Base-by-base conservation (phyloP, 2,888 invertebrate genomes). In the Drosophila phalerata region DNA sequence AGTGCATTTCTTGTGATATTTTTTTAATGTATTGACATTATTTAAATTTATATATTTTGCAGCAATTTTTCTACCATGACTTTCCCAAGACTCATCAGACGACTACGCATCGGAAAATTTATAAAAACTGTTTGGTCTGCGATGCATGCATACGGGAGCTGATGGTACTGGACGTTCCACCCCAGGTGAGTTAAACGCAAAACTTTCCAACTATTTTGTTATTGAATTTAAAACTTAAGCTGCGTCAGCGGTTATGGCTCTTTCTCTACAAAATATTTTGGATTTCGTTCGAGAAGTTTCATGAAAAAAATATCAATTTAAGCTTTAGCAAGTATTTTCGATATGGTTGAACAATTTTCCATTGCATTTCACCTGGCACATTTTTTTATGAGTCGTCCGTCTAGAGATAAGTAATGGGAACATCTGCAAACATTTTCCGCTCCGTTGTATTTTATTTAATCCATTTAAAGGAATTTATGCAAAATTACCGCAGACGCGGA, bases 11-110 rank as follows among this genome's bases (percentile, higher is more conserved):
- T 43, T 32, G 1, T 6, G 11, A 8, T 19, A 19, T 32, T 48
- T 37, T 37, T 4, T 25, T 8, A 37, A 8, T 11, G 15, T 6
- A 40, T 19, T 42, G 30, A 13, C 42, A 55, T 30, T 15, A 34
- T 57, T 47, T 10, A 9, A 47, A 57, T 47, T 37, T 28, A 22
- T 42, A 32, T 22, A n/a, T 57, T 47, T 66, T 69, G 6, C 83
- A 93, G 93, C 93, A 93, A 93, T 93, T 93, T 90, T 93, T 93
- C 83, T 91, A 93, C 83, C 93, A 93, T 89, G 93, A 93, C 85
- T 93, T 92, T 80, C 92, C 92, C 64, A 90, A 91, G 75, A 87
- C 88, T 81, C 92, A 93, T 88, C 89, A 91, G 79, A 91, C 90
- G 64, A 93, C 93, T 76, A 91, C 91, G 71, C 91, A 91, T 78